Base-by-base conservation (phyloP, 2,797 vertebrate species). In the Pseudochaenichthys georgianus region DNA sequence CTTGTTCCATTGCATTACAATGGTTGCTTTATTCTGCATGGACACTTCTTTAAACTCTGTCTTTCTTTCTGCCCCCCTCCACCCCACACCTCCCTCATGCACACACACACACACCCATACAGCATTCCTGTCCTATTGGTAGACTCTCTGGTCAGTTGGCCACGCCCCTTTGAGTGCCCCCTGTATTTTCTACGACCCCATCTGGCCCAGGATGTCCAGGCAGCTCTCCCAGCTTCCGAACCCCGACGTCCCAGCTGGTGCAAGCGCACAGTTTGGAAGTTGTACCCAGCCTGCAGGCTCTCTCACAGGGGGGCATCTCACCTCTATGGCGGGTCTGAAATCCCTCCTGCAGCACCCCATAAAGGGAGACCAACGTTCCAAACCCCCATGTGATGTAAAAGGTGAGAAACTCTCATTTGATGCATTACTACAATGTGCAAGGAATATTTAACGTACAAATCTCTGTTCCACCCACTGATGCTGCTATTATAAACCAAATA, bases 301-400 rank as follows among this genome's bases (percentile, higher is more conserved):
- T 13, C 89, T 91, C 71, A 95, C 93, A 72, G 93, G 90, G 75
- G 95, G 94, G 66, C 95, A 94, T 64, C 81, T 92, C 72, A 93
- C 84, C 91, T 89, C 96, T n/a, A 94, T 96, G 92, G 92, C 95
- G 5, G 96, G 96, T 73, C 89, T 98, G 34, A 96, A 97, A 72
- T 96, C 95, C 83, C 96, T 97, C 70, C 93, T 97, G 78, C 97
- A 97, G 87, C 96, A 95, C 66, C 96, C 96, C 31, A 93, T 95
- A 88, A 98, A 97, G 87, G 94, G 92, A 61, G 96, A 96, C 59
- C 95, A 95, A 59, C 92, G 95, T 15, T 68, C 95, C 64, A 97
- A 96, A 93, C 93, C 91, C 65, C 91, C 87, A 41, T 88, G 88
- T 45, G 94, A 95, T 55, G 65, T 70, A 23, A 96, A 96, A 94